phyloP scores from a whole-genome alignment of 2,113 vertebrate genomes.

The Leptocoma aspasia region DNA sequence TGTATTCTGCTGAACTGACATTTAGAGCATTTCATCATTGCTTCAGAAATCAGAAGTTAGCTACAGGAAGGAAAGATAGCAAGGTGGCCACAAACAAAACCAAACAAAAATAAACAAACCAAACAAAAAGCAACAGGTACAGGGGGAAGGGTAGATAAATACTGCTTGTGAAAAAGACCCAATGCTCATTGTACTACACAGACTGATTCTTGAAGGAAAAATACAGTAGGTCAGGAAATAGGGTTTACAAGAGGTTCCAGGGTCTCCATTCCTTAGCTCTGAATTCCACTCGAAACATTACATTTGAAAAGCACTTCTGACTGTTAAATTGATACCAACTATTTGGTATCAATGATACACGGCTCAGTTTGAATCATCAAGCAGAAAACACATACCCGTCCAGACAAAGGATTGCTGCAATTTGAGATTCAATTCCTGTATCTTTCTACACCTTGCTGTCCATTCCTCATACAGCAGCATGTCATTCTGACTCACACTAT shows the following conservation, averaged over 20 bases:
- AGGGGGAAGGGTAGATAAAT: neutral
- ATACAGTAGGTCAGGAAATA: neutral
- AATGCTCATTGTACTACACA: neutral
- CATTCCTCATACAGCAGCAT: neutral
- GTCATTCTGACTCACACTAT: neutral
- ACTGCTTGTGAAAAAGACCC: neutral
- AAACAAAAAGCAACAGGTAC: neutral
- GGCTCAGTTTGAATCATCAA: neutral
- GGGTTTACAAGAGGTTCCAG: neutral
- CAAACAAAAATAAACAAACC: neutral
- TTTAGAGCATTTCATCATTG: neutral
- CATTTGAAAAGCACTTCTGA: neutral
- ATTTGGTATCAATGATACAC: neutral
- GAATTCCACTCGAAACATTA: neutral
- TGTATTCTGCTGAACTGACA: neutral
- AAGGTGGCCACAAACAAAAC: neutral
- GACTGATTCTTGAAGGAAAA: neutral
- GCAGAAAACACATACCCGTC: rapidly evolving
- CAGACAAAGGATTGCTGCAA: neutral
- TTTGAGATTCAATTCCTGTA: neutral
- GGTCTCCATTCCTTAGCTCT: neutral
- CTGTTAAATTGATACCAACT: neutral
- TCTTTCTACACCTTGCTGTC: neutral
- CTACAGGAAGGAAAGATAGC: neutral
- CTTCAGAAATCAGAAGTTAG: neutral